phyloP scores from a whole-genome alignment of 2,113 vertebrate species.

The Oxygymnocypris stewartii region DNA sequence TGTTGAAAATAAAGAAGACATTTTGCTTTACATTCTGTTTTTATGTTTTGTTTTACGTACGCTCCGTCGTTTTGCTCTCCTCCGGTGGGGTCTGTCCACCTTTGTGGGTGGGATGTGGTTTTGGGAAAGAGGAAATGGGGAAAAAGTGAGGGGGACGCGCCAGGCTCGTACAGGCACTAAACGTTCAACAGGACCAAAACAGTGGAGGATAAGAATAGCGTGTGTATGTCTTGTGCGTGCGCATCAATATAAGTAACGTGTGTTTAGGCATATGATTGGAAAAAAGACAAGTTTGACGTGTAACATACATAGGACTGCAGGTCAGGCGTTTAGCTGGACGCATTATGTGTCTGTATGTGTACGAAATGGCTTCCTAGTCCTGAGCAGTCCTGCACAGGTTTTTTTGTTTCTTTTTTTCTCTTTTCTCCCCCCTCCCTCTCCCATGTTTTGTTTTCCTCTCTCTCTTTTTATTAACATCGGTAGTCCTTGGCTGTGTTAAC shows the following conservation, averaged over 20 bases:
- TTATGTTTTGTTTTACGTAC: not conserved
- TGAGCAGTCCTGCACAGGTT: conserved; percentile 61
- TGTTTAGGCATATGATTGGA: conserved; percentile 49
- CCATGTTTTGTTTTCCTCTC: conserved; percentile 47
- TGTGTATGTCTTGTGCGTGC: conserved; percentile 49
- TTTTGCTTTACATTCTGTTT: conserved; percentile 47
- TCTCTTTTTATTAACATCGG: conserved; percentile 41
- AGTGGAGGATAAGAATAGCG: conserved; percentile 39
- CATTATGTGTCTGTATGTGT: conserved; percentile 49
- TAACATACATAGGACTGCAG: conserved; percentile 64
- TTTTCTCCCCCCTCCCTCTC: conserved; percentile 41
- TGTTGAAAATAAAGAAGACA: not conserved
- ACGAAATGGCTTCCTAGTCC: conserved; percentile 60
- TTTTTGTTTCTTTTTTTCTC: conserved; percentile 47
- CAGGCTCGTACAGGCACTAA: conserved; percentile 50
- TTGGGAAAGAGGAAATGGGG: not conserved
- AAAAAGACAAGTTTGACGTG: conserved; percentile 61
- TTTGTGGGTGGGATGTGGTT: not conserved
- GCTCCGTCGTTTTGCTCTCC: conserved; percentile 41
- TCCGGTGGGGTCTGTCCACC: conserved; percentile 42
- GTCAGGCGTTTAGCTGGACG: conserved; percentile 48
- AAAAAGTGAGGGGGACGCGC: conserved; percentile 27
- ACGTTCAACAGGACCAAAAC: conserved; percentile 50
- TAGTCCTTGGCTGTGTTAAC: conserved; percentile 55
- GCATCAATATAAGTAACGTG: conserved; percentile 49